Conservation (phyloP, 2,113 vertebrate genomes). For the Erythrocercus mccallii region DNA sequence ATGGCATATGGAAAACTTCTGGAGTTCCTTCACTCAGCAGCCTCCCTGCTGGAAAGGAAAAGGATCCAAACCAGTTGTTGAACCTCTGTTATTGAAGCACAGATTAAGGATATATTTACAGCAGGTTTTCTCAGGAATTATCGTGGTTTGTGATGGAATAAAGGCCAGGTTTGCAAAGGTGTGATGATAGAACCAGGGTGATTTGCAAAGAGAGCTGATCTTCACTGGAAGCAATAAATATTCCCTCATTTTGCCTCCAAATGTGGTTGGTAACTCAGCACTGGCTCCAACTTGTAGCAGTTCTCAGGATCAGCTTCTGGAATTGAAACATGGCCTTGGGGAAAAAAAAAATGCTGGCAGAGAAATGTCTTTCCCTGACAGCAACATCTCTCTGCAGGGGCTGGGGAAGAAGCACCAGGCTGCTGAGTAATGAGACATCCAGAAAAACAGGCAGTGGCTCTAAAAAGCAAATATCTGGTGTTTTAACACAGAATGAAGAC, state of each 20-base stretch:
- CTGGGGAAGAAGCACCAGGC: background rate
- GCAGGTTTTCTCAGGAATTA: background rate
- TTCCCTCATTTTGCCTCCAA: background rate
- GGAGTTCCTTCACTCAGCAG: background rate
- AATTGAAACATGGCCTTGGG: background rate
- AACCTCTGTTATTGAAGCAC: background rate
- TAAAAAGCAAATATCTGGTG: background rate
- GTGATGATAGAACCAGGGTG: rapidly evolving
- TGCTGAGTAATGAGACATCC: background rate
- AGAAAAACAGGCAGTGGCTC: background rate
- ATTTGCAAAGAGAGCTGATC: no score
- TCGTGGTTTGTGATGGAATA: background rate
- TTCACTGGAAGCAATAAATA: background rate
- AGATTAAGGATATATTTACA: background rate
- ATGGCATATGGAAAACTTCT: background rate
- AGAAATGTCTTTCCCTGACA: background rate
- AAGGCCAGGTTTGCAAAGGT: background rate
- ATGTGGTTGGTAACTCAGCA: background rate
- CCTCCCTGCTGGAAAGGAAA: background rate
- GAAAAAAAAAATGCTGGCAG: background rate
- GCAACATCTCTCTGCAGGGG: background rate
- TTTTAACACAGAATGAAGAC: background rate
- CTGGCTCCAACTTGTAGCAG: rapidly evolving
- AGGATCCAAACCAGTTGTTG: background rate
- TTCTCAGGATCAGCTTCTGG: background rate